Percentiles rank a stretch among this genome's conserved stretches.
Evolutionary conservation across 2,113 vertebrate species (phyloP).

Genomic region (Oryzias javanicus): DNA sequence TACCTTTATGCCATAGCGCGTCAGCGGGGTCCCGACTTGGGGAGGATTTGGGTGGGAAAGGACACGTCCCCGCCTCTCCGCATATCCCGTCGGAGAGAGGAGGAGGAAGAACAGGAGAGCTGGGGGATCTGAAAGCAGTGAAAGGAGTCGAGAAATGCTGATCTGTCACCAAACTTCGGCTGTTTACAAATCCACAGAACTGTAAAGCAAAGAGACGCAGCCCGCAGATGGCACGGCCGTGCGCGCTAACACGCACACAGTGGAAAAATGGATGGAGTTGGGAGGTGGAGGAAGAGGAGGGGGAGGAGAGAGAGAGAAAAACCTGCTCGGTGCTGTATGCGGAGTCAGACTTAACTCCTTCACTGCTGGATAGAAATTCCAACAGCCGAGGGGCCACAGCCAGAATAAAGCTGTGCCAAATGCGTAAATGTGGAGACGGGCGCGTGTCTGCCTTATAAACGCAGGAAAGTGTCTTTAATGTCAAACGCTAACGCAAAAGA

Average conservation of each 20-base stretch:
- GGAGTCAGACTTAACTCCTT: conserved; percentile 76
- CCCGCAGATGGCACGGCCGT: conserved; percentile 49
- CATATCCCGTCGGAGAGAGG: conserved; percentile 50
- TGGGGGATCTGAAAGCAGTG: not conserved
- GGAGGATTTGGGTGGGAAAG: conserved; percentile 46
- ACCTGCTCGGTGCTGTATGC: conserved; percentile 57
- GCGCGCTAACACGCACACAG: conserved; percentile 30
- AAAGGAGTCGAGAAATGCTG: not conserved
- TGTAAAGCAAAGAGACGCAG: not conserved
- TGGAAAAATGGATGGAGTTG: not conserved
- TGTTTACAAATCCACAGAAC: conserved; percentile 24
- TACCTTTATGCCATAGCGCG: conserved; percentile 71
- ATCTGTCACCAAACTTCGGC: conserved; percentile 44
- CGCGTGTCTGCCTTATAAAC: too few relatives aligned
- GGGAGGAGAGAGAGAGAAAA: conserved; percentile 40
- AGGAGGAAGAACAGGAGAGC: not conserved
- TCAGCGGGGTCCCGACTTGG: conserved; percentile 66
- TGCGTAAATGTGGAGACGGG: too few relatives aligned
- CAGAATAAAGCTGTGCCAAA: too few relatives aligned
- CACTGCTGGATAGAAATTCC: conserved; percentile 13
- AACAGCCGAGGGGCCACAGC: not conserved
- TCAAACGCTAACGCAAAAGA: too few relatives aligned
- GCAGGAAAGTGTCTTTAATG: too few relatives aligned
- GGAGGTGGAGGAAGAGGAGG: conserved; percentile 53
- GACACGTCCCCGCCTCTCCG: conserved; percentile 62